Percentiles rank a stretch among this genome's conserved stretches.
These are phyloP conservation scores for Paramisgurnus dabryanus DNA, from an alignment of 2,113 vertebrate species.

Conservation along the genomic window DNA sequence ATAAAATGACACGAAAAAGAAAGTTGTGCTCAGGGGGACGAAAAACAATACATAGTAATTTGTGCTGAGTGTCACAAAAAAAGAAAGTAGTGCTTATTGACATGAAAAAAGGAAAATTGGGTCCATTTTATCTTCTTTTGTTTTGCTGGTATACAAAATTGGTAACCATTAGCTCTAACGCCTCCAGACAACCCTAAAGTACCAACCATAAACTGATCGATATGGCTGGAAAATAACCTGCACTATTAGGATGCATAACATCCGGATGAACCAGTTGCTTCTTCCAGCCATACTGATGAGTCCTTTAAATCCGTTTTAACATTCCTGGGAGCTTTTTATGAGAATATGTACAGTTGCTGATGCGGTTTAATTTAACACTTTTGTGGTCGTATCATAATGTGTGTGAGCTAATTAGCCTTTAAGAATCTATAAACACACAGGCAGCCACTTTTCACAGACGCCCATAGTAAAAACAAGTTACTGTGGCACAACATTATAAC, in stretches of 20 bases:
- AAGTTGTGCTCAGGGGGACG: no score
- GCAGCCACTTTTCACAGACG: conserved; percentile 50
- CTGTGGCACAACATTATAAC: conserved; percentile 58
- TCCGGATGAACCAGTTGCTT: conserved; percentile 1
- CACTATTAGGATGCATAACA: not conserved
- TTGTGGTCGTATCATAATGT: conserved; percentile 44
- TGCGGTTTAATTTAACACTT: conserved; percentile 12
- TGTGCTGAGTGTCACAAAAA: no score
- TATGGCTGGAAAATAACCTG: not conserved
- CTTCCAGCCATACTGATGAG: conserved; percentile 7
- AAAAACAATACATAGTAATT: no score
- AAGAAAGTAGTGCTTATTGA: no score
- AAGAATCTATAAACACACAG: conserved; percentile 54
- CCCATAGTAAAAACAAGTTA: conserved; percentile 52
- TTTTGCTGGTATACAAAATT: not conserved
- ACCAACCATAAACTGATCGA: conserved; percentile 18
- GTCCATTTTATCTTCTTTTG: not conserved
- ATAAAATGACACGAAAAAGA: no score
- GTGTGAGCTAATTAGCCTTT: conserved; percentile 29
- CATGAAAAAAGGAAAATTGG: no score
- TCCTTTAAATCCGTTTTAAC: conserved; percentile 19
- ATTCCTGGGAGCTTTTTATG: conserved; percentile 12
- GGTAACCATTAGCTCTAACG: not conserved
- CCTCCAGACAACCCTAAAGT: not conserved
- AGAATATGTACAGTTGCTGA: conserved; percentile 21